Base-by-base conservation (phyloP, 2,888 invertebrate species). In the Cheilosia vernalis region DNA sequence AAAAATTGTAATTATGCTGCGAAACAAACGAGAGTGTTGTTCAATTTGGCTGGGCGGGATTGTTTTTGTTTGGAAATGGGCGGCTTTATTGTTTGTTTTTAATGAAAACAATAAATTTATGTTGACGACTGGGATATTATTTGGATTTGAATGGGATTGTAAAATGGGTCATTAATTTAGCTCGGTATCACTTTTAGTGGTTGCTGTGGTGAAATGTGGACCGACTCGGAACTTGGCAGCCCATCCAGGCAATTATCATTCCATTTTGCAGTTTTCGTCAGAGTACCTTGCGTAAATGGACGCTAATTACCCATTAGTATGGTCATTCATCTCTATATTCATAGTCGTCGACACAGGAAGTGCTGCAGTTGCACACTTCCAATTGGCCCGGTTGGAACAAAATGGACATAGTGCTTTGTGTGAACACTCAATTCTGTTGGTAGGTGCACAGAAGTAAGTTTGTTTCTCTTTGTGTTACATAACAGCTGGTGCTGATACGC, bases 21-120 rank as follows among this genome's bases (percentile, higher is more conserved):
- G 60, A 74, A 53, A 58, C 37, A 17, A 47, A 53, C 33, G 21
- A 37, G 24, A 49, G 40, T 70, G 84, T 84, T 84, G 76, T 70
- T 76, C 60, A 84, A 84, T 76, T 42, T 44, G 24, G 49, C 58
- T 64, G 33, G 67, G 69, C 19, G 17, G 24, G 5, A 56, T n/a
- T 60, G 27, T 3, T 24, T 21, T 51, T 13, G 15, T 24, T n/a
- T 64, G 21, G 33, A 58, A 55, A 37, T 53, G 47, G 60, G 47
- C 5, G 61, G 47, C 40, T 61, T 33, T 51, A 80, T 80, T 73
- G 47, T 51, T 61, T 66, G 21, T 51, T 37, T 5, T 37, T 21
- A n/a, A n/a, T 64, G 53, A 55, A 72, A 61, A 61, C 15, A 72
- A 73, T 63, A 33, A 6, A 30, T 44, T 72, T 30, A 2, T 17